A percentile compares a stretch with the other conserved stretches of the same genome.
phyloP scores from a whole-genome alignment of 1,140 invertebrate genomes.

The Cotesia vestalis region DNA sequence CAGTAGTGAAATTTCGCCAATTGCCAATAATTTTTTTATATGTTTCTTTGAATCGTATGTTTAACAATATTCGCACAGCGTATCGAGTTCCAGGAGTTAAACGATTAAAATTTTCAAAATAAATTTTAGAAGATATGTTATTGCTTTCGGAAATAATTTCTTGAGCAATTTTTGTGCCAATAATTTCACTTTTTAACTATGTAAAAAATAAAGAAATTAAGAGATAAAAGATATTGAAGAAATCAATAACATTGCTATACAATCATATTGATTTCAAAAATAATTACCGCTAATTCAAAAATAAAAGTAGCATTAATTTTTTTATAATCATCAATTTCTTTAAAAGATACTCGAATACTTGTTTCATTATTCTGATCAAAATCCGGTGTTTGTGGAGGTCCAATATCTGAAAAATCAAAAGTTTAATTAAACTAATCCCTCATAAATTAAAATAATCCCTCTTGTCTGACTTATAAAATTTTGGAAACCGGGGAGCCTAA shows the following conservation, averaged over 20 bases:
- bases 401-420: constrained; percentile 24
- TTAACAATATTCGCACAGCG: neutral
- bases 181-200: neutral
- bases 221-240: too few relatives aligned
- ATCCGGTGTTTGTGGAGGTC: neutral
- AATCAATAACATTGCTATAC: too few relatives aligned
- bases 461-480: too few relatives aligned
- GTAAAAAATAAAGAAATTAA: too few relatives aligned
- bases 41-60: neutral
- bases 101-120: neutral
- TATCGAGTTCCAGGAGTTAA: constrained; percentile 15
- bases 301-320: neutral
- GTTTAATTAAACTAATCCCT: too few relatives aligned
- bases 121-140: neutral
- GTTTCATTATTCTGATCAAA: constrained; percentile 32
- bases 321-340: neutral
- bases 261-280: neutral
- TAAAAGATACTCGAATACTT: neutral
- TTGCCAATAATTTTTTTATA: neutral
- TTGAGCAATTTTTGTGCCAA: neutral
- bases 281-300: constrained; percentile 3
- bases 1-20: constrained; percentile 29
- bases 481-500: too few relatives aligned
- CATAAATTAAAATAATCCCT: too few relatives aligned
- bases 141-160: neutral